Conservation (phyloP, 2,888 invertebrate species). For the Eristalinus sepulchralis region DNA sequence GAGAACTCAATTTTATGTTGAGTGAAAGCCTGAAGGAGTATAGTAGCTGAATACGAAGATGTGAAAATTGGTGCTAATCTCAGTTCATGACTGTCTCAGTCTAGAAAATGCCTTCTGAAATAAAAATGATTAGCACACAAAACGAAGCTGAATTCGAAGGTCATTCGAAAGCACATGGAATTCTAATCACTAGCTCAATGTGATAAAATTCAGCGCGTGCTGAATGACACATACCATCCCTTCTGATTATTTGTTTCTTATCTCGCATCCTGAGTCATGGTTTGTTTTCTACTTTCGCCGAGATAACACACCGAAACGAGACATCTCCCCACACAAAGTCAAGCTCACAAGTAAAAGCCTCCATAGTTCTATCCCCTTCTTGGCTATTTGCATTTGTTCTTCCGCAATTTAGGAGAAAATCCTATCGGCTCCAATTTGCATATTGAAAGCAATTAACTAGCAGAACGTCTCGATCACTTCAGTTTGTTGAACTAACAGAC, state of each 20-base stretch:
- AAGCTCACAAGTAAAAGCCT: slow-evolving; percentile 13
- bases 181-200: neutral
- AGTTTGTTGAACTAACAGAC: slow-evolving; percentile 63
- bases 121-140: neutral
- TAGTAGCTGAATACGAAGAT: neutral
- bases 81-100: neutral
- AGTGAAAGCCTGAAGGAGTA: too few species aligned
- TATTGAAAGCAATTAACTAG: slow-evolving; percentile 58
- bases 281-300: neutral
- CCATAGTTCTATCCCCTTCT: neutral
- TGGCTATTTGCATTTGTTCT: neutral
- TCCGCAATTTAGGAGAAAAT: neutral
- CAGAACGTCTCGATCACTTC: slow-evolving; percentile 36
- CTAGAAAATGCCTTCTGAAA: neutral
- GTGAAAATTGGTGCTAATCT: neutral
- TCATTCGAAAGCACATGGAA: neutral
- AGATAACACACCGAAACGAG: neutral
- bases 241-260: neutral
- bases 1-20: too few species aligned
- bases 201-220: neutral
- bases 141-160: neutral
- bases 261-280: neutral
- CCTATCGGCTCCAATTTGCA: slow-evolving; percentile 47
- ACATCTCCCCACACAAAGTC: slow-evolving; percentile 15
- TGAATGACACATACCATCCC: neutral